Evolutionary conservation across 2,888 invertebrate species (phyloP).

Genomic region (Nephrotoma guestfalica): DNA sequence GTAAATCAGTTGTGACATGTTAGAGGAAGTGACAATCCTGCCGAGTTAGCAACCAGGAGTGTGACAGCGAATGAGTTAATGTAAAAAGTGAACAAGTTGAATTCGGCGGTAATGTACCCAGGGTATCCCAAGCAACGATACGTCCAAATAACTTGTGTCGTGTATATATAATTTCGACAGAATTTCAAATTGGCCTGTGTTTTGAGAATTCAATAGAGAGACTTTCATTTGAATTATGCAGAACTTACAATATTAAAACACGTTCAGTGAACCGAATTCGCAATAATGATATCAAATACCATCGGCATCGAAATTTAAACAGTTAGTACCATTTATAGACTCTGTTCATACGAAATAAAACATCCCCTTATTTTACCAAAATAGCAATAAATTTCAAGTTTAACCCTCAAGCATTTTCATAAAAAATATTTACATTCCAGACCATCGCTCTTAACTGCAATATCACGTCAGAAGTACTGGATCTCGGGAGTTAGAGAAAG

Average conservation of each 20-base stretch:
- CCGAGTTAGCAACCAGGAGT: not conserved
- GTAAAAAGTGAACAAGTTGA: not conserved
- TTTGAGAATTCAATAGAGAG: no score
- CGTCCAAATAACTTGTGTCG: no score
- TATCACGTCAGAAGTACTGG: not conserved
- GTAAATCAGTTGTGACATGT: not conserved
- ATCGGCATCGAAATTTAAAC: not conserved
- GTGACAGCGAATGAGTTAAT: not conserved
- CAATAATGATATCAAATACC: not conserved
- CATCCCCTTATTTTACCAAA: not conserved
- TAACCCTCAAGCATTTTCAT: not conserved
- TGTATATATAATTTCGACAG: no score
- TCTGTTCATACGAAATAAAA: not conserved
- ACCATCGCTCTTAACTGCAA: not conserved
- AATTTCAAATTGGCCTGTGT: no score
- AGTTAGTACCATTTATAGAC: not conserved
- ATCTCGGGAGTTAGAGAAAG: not conserved
- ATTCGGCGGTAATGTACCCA: not conserved
- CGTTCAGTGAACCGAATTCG: not conserved
- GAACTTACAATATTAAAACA: no score
- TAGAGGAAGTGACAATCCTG: not conserved
- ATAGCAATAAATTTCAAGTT: not conserved
- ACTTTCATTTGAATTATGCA: no score
- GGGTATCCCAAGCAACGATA: no score
- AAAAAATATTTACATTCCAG: not conserved